phyloP scores from a whole-genome alignment of 2,888 invertebrate genomes.

The Dendrolimus houi region DNA sequence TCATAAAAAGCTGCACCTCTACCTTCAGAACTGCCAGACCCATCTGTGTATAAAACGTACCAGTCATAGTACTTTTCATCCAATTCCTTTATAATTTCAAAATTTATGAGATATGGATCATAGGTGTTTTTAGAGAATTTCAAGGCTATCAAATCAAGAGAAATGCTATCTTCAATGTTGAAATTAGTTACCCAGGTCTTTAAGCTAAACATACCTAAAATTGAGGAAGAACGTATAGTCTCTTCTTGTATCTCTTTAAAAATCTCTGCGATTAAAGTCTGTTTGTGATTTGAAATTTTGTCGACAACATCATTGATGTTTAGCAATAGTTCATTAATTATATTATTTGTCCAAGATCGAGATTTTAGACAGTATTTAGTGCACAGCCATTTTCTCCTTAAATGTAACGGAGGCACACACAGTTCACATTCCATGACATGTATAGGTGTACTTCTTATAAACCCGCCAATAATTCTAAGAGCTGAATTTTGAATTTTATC shows the following conservation, averaged over 20 bases:
- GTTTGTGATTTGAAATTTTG: too few species aligned
- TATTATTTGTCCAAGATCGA: neutral
- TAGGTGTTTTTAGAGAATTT: too few species aligned
- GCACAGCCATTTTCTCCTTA: neutral
- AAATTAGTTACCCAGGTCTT: neutral
- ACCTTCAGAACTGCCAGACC: neutral
- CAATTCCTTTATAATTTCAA: neutral
- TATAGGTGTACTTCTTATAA: neutral
- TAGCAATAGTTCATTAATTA: too few species aligned
- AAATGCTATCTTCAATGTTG: neutral
- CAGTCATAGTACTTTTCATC: neutral
- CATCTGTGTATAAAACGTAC: neutral
- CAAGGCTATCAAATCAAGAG: too few species aligned
- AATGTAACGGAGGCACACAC: neutral
- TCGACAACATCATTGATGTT: too few species aligned
- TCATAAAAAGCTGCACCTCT: neutral
- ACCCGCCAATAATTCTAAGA: neutral
- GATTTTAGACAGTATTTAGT: neutral
- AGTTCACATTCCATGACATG: conserved; percentile 1
- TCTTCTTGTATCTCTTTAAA: neutral
- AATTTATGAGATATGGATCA: neutral
- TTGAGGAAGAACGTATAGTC: neutral
- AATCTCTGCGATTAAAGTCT: neutral
- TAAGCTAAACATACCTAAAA: neutral
- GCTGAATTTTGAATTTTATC: conserved; percentile 13